Conservation (phyloP, 2,888 invertebrate genomes). For the Meta bourneti region DNA sequence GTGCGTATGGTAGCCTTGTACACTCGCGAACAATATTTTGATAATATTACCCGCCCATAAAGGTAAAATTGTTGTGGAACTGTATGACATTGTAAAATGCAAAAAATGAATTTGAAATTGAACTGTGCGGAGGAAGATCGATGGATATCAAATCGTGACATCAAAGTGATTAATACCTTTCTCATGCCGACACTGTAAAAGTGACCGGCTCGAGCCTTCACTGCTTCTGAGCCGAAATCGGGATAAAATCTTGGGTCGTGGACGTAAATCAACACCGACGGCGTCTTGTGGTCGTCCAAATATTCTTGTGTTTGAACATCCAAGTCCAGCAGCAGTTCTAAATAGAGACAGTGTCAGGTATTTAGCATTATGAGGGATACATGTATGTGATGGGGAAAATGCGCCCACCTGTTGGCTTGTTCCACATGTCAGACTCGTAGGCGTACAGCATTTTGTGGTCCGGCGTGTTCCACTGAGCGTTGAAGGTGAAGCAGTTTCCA, state of each 20-base stretch:
- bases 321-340: slow-evolving; percentile 68
- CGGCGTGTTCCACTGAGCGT: slow-evolving; percentile 68
- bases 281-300: slow-evolving; percentile 71
- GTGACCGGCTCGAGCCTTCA: slow-evolving; percentile 72
- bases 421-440: slow-evolving; percentile 76
- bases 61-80: no score
- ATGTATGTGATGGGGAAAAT: background rate
- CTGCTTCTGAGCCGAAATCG: slow-evolving; percentile 71
- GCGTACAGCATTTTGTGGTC: slow-evolving; percentile 73
- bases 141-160: no score
- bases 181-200: slow-evolving; percentile 74
- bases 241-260: slow-evolving; percentile 75
- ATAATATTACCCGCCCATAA: no score
- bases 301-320: slow-evolving; percentile 74
- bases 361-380: background rate
- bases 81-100: no score
- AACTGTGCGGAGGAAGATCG: no score
- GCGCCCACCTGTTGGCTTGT: slow-evolving; percentile 69
- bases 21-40: no score
- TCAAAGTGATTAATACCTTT: slow-evolving; percentile 27
- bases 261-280: slow-evolving; percentile 66
- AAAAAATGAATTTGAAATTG: no score
- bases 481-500: slow-evolving; percentile 74
- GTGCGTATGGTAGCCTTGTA: no score
- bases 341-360: background rate